Base-by-base conservation (phyloP, 2,888 invertebrate species). In the Colostygia pectinataria region DNA sequence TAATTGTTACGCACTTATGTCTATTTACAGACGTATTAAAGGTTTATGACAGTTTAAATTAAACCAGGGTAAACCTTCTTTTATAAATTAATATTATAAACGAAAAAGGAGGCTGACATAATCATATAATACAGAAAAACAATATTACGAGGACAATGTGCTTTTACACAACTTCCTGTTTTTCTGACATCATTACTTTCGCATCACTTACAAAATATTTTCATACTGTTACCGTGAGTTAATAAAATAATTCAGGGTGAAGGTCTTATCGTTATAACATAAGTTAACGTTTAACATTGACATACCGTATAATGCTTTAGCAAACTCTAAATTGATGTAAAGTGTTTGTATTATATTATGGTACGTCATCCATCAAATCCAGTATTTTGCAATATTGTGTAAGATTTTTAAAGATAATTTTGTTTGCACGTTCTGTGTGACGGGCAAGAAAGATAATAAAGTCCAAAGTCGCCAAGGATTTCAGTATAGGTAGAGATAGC, bases 221-320 rank as follows among this genome's bases (percentile, higher is more conserved):
- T 27, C 9, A 9, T 0, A 6, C 20, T 4, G 9, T 9, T 29
- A 28, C 18, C 5, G 27, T 38, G 10, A 12, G n/a, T n/a, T n/a
- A n/a, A n/a, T 23, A 31, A 9, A 50, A 23, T 44, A 43, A 45
- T 37, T 43, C 45, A 62, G 64, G 61, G 59, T 68, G 60, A 70
- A 66, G 68, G 66, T 52, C 50, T 29, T 9, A 29, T 25, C 27
- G 56, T 56, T 51, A 57, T 56, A 53, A n/a, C n/a, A n/a, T n/a
- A 55, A 56, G 59, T 59, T 59, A 63, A 63, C 56, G 55, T 40
- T 38, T 40, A 41, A 59, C 53, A 41, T 50, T 57, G 58, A 57
- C 62, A 49, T 55, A 39, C 38, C 47, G 48, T 51, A 20, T 14
- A 8, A 55, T 55, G 59, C 55, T 61, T 50, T 66, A 53, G 63